phyloP scores from a whole-genome alignment of 2,888 invertebrate species.

The Druceiella hillmani region DNA sequence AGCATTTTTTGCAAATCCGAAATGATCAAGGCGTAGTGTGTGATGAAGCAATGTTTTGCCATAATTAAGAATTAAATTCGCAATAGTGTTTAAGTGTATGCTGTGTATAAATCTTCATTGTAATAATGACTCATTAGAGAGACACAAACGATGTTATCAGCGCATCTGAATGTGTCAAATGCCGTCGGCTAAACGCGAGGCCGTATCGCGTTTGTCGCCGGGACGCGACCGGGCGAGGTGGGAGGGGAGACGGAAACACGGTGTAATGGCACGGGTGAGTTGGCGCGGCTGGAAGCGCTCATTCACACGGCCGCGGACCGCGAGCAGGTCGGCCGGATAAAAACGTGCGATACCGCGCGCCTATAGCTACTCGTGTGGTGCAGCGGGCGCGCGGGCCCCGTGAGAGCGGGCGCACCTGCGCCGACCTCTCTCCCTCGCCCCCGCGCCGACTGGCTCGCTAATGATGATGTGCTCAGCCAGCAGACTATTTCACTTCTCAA shows the following conservation, averaged over 20 bases:
- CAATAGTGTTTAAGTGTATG: too few relatives aligned
- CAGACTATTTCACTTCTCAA: slow-evolving; percentile 69
- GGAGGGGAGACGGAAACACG: slow-evolving; percentile 6
- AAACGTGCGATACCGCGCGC: slow-evolving; percentile 50
- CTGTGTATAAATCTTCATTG: too few relatives aligned
- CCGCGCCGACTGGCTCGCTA: slow-evolving; percentile 58
- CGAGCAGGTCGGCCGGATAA: slow-evolving; percentile 36
- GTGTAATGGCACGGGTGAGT: slow-evolving; percentile 2
- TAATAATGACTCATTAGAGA: too few relatives aligned
- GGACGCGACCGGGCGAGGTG: slow-evolving; percentile 4
- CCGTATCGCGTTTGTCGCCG: slow-evolving; percentile 14
- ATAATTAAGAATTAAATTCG: too few relatives aligned
- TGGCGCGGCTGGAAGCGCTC: slow-evolving; percentile 4
- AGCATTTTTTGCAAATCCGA: too few relatives aligned
- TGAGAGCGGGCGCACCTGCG: slow-evolving; percentile 24
- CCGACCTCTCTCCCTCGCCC: slow-evolving; percentile 8
- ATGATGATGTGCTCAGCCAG: slow-evolving; percentile 75
- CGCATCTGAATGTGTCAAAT: too few relatives aligned
- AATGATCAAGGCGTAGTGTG: too few relatives aligned
- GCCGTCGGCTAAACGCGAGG: too few relatives aligned
- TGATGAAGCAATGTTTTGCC: too few relatives aligned
- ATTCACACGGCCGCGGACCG: not conserved
- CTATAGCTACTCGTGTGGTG: slow-evolving; percentile 53
- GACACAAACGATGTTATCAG: too few relatives aligned
- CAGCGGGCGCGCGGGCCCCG: not conserved